Evolutionary conservation across 2,113 vertebrate species (phyloP).

Genomic region (Castor canadensis): DNA sequence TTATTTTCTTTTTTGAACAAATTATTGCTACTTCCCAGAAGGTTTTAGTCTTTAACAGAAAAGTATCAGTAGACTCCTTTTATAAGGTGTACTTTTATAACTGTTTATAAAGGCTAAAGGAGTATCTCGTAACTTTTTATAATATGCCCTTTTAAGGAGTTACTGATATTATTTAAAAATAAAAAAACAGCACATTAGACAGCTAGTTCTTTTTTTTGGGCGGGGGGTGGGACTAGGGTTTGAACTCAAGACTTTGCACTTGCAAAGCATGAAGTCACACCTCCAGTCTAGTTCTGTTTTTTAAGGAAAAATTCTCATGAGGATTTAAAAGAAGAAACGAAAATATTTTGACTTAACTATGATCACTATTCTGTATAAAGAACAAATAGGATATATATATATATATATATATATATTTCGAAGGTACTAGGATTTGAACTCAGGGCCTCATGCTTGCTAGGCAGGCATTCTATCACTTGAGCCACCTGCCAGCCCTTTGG

Average conservation of each 20-base stretch:
- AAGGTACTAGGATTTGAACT: too few relatives aligned
- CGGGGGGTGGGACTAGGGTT: too few relatives aligned
- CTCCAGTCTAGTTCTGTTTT: not conserved
- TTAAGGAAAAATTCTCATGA: not conserved
- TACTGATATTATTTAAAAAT: not conserved
- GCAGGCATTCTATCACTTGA: too few relatives aligned
- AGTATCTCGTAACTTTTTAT: not conserved
- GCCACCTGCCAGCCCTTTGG: too few relatives aligned
- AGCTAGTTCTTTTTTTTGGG: constrained; percentile 16
- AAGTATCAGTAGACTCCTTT: not conserved
- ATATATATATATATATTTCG: too few relatives aligned
- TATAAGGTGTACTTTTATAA: not conserved
- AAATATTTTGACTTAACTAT: constrained; percentile 42
- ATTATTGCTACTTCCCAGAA: not conserved
- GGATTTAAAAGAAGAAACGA: constrained; percentile 27
- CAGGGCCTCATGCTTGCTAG: too few relatives aligned
- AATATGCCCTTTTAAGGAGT: not conserved
- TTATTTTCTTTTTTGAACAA: constrained; percentile 17
- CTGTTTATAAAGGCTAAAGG: not conserved
- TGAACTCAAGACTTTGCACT: too few relatives aligned
- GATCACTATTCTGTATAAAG: constrained; percentile 20
- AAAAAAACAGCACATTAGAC: not conserved
- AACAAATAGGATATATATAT: constrained; percentile 24
- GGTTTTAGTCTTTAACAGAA: not conserved
- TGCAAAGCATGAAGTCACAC: too few relatives aligned